Base-by-base conservation (phyloP, 2,797 vertebrate species). In the Sarcoramphus papa region DNA sequence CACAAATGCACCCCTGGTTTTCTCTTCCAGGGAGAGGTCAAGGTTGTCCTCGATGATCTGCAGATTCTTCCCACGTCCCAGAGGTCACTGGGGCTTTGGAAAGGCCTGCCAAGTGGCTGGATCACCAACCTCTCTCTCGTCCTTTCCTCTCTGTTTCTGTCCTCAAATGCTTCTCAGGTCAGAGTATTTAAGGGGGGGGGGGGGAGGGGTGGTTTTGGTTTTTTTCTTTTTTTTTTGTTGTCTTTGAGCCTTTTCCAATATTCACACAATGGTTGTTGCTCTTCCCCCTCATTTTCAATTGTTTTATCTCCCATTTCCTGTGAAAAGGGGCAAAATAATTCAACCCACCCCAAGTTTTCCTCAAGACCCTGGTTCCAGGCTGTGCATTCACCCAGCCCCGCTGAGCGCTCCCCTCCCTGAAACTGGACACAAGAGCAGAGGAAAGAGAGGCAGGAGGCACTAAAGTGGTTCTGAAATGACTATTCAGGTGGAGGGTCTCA, bases 141-240 rank as follows among this genome's bases (percentile, higher is more conserved):
- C 19, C 20, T 68, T 53, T 57, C 27, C 59, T 56, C 69, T 68
- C 19, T 15, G 48, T 31, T 72, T 6, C 53, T 35, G 21, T 69
- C 21, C 56, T 31, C 56, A 81, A 63, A 56, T 5, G 5, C 18
- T 59, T 67, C 37, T 31, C 70, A 54, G 11, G 25, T 50, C 48
- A 68, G 33, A 56, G 8, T 57, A 35, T 37, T 63, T 57, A 40
- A 79, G 3, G 6, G 6, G 18, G 15, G 11, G 4, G 12, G 9
- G 18, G 9, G 18, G 2, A 16, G n/a, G 10, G 9, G 14, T 24
- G 8, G 8, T n/a, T 68, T 28, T 3, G 6, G 8, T 1, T 11
- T 16, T 14, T 41, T 7, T n/a, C 14, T 13, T 25, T 13, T 6
- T 31, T 31, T 62, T 56, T 56, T 16, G 60, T 27, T 17, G 6